These are phyloP conservation scores for Sciurus niger DNA, from an alignment of 2,113 vertebrate genomes.

Conservation along the genomic window DNA sequence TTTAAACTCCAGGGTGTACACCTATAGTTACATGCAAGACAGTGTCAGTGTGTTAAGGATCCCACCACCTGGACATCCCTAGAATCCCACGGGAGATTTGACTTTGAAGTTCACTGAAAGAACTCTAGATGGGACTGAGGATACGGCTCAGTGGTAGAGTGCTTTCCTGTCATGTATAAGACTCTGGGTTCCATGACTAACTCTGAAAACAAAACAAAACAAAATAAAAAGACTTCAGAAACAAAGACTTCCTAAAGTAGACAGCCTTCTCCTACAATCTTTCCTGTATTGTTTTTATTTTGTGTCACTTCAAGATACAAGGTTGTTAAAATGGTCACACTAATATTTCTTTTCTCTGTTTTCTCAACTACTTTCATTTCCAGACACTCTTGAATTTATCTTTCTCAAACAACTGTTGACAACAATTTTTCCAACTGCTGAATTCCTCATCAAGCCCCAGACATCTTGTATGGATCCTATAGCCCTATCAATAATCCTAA, in stretches of 20 bases:
- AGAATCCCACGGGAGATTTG: neutral
- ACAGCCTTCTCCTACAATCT: neutral
- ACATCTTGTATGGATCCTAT: neutral
- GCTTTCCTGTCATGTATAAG: no score
- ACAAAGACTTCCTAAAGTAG: neutral
- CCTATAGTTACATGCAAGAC: neutral
- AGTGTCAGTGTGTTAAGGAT: neutral
- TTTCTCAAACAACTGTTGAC: neutral
- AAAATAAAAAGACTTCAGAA: neutral
- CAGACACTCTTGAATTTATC: neutral
- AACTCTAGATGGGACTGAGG: neutral
- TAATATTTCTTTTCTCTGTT: neutral
- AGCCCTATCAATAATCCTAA: neutral
- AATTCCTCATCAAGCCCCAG: neutral
- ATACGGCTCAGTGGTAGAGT: no score
- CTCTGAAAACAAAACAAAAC: no score
- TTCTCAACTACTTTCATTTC: neutral
- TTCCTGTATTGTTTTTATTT: neutral
- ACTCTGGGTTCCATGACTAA: no score
- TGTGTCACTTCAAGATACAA: neutral
- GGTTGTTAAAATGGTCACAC: neutral
- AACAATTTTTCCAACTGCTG: neutral
- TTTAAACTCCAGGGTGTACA: conserved; percentile 19
- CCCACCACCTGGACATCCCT: neutral
- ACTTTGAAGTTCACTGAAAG: neutral